A percentile compares a stretch with the other conserved stretches of the same genome.
These are phyloP conservation scores for Apolygus lucorum DNA, from an alignment of 1,140 invertebrate genomes.

Conservation along the genomic window DNA sequence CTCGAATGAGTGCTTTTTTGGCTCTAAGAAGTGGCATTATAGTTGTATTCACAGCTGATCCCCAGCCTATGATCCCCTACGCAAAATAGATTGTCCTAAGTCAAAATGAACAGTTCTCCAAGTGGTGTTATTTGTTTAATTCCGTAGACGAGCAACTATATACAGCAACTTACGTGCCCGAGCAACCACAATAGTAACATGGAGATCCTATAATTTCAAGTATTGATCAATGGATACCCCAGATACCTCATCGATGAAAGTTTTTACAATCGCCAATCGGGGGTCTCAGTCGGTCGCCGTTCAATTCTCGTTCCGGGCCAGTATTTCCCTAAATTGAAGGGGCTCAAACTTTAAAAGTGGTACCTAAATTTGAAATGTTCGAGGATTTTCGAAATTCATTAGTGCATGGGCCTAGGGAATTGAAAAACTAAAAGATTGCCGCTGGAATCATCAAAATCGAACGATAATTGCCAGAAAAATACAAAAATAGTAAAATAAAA, in stretches of 20 bases:
- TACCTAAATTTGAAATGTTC: no score
- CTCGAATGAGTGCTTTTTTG: neutral
- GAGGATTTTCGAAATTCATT: no score
- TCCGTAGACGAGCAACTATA: neutral
- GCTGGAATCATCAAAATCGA: no score
- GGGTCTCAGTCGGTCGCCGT: no score
- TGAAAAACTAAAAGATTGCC: no score
- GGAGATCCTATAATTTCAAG: neutral
- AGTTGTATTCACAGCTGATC: neutral
- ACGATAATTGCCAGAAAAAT: no score
- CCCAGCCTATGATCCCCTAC: neutral
- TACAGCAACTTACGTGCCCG: neutral
- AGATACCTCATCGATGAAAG: neutral
- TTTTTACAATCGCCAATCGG: no score
- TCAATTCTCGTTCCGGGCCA: no score
- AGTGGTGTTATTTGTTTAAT: neutral
- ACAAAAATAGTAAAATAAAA: no score
- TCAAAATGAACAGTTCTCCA: neutral
- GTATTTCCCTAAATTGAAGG: no score
- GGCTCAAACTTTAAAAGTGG: no score
- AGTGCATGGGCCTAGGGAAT: no score
- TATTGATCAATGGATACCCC: neutral
- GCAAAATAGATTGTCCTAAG: neutral
- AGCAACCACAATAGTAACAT: neutral
- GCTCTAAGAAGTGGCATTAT: neutral